These are phyloP conservation scores for Coreius guichenoti DNA, from an alignment of 2,797 vertebrate genomes.

Conservation along the genomic window DNA sequence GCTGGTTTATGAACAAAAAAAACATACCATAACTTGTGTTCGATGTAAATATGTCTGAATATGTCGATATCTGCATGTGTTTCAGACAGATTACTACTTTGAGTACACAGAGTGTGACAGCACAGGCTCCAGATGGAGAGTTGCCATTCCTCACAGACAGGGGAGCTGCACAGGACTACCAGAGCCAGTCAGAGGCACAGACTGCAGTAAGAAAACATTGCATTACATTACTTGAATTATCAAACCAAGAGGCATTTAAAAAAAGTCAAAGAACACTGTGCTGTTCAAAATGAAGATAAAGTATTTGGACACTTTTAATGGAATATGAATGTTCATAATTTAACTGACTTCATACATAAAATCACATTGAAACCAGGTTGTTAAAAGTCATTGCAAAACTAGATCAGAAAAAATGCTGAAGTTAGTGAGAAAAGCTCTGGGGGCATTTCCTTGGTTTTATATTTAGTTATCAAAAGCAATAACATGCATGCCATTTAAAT, in stretches of 20 bases:
- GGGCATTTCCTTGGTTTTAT: not conserved
- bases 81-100: conserved; percentile 94
- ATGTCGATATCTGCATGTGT: conserved; percentile 43
- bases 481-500: not conserved
- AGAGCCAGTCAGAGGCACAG: conserved; percentile 92
- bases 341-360: not conserved
- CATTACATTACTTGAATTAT: not conserved
- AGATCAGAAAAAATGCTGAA: not conserved
- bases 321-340: not conserved
- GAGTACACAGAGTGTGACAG: conserved; percentile 98
- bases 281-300: not conserved
- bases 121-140: conserved; percentile 95
- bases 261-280: not conserved
- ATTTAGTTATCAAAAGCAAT: not conserved
- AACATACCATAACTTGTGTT: not conserved
- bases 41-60: not conserved
- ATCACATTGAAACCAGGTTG: not conserved
- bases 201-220: conserved; percentile 89
- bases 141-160: conserved; percentile 88
- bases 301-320: not conserved
- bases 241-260: not conserved
- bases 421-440: not conserved
- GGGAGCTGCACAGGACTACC: conserved; percentile 88
- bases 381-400: not conserved
- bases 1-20: not conserved